Conservation (phyloP, 2,888 invertebrate genomes). For the Phalangium opilio region DNA sequence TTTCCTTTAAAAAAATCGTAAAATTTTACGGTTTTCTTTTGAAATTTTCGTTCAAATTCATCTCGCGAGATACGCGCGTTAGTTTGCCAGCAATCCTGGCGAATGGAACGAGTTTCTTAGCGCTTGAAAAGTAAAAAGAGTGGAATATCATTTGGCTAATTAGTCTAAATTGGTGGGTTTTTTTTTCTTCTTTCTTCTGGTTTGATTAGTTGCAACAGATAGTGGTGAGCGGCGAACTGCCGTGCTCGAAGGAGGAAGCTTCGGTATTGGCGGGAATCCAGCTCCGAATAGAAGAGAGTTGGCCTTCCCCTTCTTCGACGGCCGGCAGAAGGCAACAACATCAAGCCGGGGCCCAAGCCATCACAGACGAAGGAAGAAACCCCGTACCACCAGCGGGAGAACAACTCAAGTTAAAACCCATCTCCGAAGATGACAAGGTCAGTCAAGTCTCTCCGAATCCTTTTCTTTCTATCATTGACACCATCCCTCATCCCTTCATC, state of each 20-base stretch:
- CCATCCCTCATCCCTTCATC: not conserved
- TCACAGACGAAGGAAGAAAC: not conserved
- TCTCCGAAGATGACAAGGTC: not conserved
- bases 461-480: too few species aligned
- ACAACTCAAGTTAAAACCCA: conserved; percentile 2
- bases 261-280: conserved; percentile 46
- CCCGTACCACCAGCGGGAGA: conserved; percentile 17
- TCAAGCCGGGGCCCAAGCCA: not conserved
- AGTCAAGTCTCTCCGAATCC: not conserved
- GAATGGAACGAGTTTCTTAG: too few species aligned
- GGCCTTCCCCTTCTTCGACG: conserved; percentile 24
- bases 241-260: conserved; percentile 46
- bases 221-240: conserved; percentile 42
- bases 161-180: too few species aligned
- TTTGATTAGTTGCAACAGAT: conserved; percentile 40
- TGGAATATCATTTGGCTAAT: too few species aligned
- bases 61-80: too few species aligned
- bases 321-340: too few species aligned
- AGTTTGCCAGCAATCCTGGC: too few species aligned
- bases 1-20: too few species aligned
- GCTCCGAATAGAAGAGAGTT: conserved; percentile 42
- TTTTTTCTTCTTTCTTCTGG: conserved; percentile 4
- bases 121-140: too few species aligned
- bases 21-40: too few species aligned
- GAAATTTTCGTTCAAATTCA: too few species aligned